Conservation (phyloP, 2,113 vertebrate genomes). For the Oriolus oriolus region DNA sequence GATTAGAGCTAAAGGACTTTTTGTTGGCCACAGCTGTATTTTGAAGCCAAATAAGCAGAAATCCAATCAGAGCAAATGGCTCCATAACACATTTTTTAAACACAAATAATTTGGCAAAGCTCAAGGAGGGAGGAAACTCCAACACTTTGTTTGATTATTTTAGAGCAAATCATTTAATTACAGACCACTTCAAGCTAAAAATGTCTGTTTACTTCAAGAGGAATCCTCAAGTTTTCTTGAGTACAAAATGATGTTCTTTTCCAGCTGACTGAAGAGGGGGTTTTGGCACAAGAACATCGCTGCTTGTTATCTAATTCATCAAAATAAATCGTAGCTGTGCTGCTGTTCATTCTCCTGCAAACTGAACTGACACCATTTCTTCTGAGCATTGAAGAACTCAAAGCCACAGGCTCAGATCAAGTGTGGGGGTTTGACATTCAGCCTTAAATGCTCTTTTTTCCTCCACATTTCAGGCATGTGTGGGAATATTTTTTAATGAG, state of each 20-base stretch:
- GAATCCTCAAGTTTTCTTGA: neutral
- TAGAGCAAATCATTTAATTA: neutral
- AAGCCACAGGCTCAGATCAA: neutral
- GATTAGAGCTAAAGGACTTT: neutral
- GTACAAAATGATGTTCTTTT: neutral
- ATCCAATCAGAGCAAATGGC: neutral
- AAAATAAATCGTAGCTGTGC: rapidly evolving
- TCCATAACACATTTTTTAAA: neutral
- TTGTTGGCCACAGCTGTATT: neutral
- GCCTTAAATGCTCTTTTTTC: neutral
- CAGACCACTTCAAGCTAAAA: neutral
- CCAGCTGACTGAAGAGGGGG: neutral
- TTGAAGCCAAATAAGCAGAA: neutral
- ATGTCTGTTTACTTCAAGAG: neutral
- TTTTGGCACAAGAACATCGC: neutral
- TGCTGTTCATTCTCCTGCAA: neutral
- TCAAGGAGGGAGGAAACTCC: neutral
- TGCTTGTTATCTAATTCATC: neutral
- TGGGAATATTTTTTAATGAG: neutral
- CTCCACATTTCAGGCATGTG: neutral
- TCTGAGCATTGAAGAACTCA: neutral
- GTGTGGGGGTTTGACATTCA: neutral
- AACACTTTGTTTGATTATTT: neutral
- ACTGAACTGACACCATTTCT: neutral
- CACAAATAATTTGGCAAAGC: neutral